A percentile compares a stretch with the other conserved stretches of the same genome.
Conservation (phyloP, 2,113 vertebrate species). For the Odobenus rosmarus region DNA sequence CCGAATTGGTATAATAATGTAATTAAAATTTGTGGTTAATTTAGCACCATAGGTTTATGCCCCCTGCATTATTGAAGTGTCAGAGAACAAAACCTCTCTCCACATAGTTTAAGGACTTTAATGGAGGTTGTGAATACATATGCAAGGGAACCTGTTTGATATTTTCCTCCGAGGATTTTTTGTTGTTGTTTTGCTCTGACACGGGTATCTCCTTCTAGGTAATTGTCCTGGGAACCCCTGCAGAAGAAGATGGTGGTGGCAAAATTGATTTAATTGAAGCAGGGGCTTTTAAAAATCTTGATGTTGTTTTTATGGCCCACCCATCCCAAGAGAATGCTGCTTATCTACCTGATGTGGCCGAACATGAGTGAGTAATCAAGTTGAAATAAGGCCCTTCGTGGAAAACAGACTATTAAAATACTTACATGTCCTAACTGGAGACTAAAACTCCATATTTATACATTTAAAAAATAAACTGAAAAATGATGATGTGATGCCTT, state of each 20-base stretch:
- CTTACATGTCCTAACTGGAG: neutral
- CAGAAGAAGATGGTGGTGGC: slow-evolving; percentile 92
- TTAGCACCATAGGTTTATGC: neutral
- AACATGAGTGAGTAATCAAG: slow-evolving; percentile 87
- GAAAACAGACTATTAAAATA: neutral
- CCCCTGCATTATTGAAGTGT: neutral
- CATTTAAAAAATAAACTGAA: neutral
- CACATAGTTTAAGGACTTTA: slow-evolving; percentile 18
- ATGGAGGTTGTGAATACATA: neutral
- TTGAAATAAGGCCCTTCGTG: neutral
- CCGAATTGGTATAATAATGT: neutral
- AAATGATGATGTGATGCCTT: neutral
- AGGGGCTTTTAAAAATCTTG: slow-evolving; percentile 90
- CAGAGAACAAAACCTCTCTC: slow-evolving; percentile 20
- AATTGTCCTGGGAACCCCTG: slow-evolving; percentile 93
- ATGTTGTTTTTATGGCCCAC: slow-evolving; percentile 95
- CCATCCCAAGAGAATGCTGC: slow-evolving; percentile 91
- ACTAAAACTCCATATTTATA: neutral
- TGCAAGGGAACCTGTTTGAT: neutral
- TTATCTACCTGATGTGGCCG: slow-evolving; percentile 88
- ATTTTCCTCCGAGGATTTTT: slow-evolving; percentile 20
- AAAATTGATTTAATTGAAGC: slow-evolving; percentile 93
- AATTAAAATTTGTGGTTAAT: slow-evolving; percentile 24
- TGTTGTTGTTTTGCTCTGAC: slow-evolving; percentile 49
- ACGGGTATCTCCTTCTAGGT: slow-evolving; percentile 83